Conservation (phyloP, 2,113 vertebrate species). For the Empidonax alnorum region DNA sequence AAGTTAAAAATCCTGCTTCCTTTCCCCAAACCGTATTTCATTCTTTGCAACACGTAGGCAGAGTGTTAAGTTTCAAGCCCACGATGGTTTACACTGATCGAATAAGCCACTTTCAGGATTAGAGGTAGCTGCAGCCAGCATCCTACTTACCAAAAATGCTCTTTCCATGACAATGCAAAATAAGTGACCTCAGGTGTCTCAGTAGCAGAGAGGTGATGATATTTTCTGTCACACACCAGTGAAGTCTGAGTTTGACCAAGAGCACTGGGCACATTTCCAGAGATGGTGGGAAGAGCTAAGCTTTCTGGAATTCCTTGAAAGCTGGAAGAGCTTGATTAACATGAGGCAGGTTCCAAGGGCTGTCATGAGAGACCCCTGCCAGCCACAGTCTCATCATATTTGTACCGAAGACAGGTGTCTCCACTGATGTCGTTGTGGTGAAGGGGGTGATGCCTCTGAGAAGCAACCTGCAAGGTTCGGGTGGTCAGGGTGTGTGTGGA, state of each 20-base stretch:
- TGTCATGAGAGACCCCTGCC: background rate
- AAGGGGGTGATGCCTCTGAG: background rate
- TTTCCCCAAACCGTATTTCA: background rate
- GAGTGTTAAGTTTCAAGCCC: background rate
- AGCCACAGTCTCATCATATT: background rate
- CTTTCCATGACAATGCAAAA: background rate
- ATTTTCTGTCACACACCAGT: background rate
- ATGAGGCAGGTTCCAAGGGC: background rate
- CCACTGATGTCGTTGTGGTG: background rate
- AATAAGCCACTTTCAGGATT: conserved; percentile 24
- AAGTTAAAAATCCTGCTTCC: background rate
- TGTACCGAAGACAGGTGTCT: background rate
- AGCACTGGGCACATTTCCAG: background rate
- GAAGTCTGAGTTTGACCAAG: background rate
- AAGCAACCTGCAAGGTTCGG: background rate
- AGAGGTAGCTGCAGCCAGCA: background rate
- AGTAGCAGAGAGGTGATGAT: background rate
- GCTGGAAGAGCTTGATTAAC: background rate
- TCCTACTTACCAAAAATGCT: background rate
- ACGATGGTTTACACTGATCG: background rate
- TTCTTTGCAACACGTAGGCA: background rate
- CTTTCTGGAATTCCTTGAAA: background rate
- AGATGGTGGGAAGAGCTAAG: background rate
- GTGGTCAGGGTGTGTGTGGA: rapidly evolving
- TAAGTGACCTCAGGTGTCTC: background rate